Evolutionary conservation across 2,888 invertebrate genomes (phyloP), one percentile per base, ranked within the genome.

Genomic region (Macroteleia sp.): DNA sequence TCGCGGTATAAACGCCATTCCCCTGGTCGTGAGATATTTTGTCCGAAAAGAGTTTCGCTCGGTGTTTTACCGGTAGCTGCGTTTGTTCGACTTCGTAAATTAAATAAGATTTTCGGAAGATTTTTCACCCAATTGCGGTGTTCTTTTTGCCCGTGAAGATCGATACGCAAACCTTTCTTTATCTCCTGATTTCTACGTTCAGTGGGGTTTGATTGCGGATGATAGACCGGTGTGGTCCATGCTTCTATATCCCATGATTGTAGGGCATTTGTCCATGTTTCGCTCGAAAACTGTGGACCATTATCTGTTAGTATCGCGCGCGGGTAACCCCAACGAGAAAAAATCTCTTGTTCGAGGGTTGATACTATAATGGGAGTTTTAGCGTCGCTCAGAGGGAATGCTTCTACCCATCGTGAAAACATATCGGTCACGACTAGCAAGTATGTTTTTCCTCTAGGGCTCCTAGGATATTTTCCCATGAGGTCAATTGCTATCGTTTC

Each of bases 401-500:
- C 84, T 39, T 84, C 83, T 0, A 75, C 67, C 82, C 85, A 86
- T 20, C 76, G 61, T 16, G 78, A 81, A 41, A 77, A 84, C 1
- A 82, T 6, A 25, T 84, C 82, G 1, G 81, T 83, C 1, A 81
- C 46, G 0, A 83, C 84, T 14, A 83, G 46, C n/a, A 83, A 12
- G 44, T 46, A 76, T 5, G 50, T 41, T 52, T 62, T 50, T 12
- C 74, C 70, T 9, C 56, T 25, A 0, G 41, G 32, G 9, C 67
- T 76, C 8, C 50, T 25, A 1, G 80, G 80, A 25, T 81, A 81
- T 0, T 77, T 79, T 10, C 80, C 80, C 80, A 81, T 80, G 2
- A 78, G 34, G 30, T 81, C 80, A 1, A 78, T 12, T 0, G 79
- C 70, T 0, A 74, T 22, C 0, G 36, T 64, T 3, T 44, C 14